phyloP scores from a whole-genome alignment of 2,797 vertebrate genomes.

The Chromobotia macracanthus region DNA sequence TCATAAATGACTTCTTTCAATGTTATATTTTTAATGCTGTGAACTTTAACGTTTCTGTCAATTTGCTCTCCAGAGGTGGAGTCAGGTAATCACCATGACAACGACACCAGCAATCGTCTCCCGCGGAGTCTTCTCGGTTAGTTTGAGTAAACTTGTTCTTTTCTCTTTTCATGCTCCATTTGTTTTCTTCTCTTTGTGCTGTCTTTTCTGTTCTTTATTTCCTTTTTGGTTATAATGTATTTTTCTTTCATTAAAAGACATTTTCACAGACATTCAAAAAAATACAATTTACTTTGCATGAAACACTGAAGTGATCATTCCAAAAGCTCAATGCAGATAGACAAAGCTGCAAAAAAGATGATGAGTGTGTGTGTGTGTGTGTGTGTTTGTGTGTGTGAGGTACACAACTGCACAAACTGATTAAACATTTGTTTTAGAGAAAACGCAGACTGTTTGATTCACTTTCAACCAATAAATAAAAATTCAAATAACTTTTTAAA shows the following conservation, averaged over 20 bases:
- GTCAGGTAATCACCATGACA: constrained; percentile 60
- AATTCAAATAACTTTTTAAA: too few relatives aligned
- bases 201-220: not conserved
- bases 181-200: not conserved
- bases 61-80: constrained; percentile 52
- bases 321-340: not conserved
- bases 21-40: too few relatives aligned
- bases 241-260: constrained; percentile 1
- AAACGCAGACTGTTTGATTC: too few relatives aligned
- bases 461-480: too few relatives aligned
- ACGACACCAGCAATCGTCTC: constrained; percentile 66
- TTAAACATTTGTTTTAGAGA: too few relatives aligned
- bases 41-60: too few relatives aligned
- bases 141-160: constrained; percentile 40
- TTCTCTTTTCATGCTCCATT: not conserved
- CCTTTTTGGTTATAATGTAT: not conserved
- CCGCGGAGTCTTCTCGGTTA: constrained; percentile 81
- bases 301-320: not conserved
- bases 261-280: too few relatives aligned
- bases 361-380: not conserved
- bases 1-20: not conserved
- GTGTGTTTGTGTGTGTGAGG: too few relatives aligned
- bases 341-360: too few relatives aligned
- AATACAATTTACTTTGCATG: too few relatives aligned
- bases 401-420: too few relatives aligned